Conservation (phyloP, 2,113 vertebrate genomes). For the Steatornis caripensis region DNA sequence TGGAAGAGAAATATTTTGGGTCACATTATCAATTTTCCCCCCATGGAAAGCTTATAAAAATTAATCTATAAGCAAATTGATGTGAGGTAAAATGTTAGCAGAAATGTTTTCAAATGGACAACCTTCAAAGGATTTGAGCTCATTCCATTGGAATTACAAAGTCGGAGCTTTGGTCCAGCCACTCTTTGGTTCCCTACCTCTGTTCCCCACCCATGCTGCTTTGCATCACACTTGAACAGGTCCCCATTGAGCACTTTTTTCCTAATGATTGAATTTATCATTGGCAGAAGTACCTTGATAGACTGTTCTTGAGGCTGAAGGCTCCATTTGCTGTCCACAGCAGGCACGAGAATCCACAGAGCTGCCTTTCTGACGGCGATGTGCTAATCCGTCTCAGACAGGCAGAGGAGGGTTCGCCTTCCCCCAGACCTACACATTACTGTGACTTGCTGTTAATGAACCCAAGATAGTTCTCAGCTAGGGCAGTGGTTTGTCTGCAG, state of each 20-base stretch:
- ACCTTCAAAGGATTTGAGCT: conserved; percentile 49
- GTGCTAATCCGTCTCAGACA: neutral
- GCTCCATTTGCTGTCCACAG: neutral
- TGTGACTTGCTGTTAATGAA: neutral
- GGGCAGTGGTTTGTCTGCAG: neutral
- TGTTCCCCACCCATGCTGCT: conserved; percentile 5
- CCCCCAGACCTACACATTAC: neutral
- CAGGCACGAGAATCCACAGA: neutral
- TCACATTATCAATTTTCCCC: conserved; percentile 64
- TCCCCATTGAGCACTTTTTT: neutral
- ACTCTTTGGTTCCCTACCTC: neutral
- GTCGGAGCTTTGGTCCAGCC: neutral
- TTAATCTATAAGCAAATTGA: conserved; percentile 64
- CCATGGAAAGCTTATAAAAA: conserved; percentile 66
- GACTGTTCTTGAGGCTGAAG: neutral
- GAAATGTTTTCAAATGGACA: conserved; percentile 56
- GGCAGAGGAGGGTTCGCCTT: neutral
- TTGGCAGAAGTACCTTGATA: neutral
- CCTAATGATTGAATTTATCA: neutral
- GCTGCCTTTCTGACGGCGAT: neutral
- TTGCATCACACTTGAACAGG: neutral
- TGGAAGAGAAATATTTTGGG: conserved; percentile 55
- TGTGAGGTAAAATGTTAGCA: conserved; percentile 54
- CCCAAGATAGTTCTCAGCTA: neutral
- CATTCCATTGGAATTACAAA: conserved; percentile 60